A percentile compares a stretch with the other conserved stretches of the same genome.
Conservation (phyloP, 2,888 invertebrate species). For the Netelia virgata region DNA sequence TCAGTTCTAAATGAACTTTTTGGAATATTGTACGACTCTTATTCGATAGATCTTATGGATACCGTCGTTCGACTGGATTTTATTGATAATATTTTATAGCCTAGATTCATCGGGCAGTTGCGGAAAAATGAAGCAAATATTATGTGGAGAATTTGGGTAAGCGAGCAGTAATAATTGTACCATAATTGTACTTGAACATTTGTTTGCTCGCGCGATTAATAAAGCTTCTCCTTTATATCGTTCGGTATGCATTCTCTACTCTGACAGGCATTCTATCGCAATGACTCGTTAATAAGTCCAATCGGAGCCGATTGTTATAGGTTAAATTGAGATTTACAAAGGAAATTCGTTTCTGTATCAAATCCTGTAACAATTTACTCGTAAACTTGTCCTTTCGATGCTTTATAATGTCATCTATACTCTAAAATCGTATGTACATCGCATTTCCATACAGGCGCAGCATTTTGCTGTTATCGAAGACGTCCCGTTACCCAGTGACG, state of each 20-base stretch:
- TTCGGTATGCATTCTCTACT: neutral
- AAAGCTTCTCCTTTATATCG: neutral
- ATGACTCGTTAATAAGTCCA: neutral
- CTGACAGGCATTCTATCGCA: neutral
- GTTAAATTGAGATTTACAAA: slow-evolving; percentile 51
- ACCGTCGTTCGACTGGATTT: slow-evolving; percentile 58
- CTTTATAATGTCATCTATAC: too few species aligned
- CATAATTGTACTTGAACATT: slow-evolving; percentile 32
- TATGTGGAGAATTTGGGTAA: slow-evolving; percentile 83
- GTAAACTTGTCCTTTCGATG: neutral
- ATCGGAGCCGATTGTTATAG: slow-evolving; percentile 30
- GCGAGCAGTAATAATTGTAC: slow-evolving; percentile 51
- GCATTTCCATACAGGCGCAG: slow-evolving; percentile 74
- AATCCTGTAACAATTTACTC: neutral
- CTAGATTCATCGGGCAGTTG: slow-evolving; percentile 40
- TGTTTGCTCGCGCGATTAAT: neutral
- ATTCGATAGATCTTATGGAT: slow-evolving; percentile 68
- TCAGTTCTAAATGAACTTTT: slow-evolving; percentile 49
- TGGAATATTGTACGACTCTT: slow-evolving; percentile 65
- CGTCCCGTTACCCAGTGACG: slow-evolving; percentile 75
- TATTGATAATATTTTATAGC: slow-evolving; percentile 65
- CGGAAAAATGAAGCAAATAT: slow-evolving; percentile 81
- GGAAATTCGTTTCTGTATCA: neutral
- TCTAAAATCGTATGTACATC: too few species aligned
- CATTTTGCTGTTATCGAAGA: slow-evolving; percentile 79